Percentiles rank a stretch among this genome's conserved stretches.
phyloP scores from a whole-genome alignment of 2,113 vertebrate species.

The Mixornis gularis region DNA sequence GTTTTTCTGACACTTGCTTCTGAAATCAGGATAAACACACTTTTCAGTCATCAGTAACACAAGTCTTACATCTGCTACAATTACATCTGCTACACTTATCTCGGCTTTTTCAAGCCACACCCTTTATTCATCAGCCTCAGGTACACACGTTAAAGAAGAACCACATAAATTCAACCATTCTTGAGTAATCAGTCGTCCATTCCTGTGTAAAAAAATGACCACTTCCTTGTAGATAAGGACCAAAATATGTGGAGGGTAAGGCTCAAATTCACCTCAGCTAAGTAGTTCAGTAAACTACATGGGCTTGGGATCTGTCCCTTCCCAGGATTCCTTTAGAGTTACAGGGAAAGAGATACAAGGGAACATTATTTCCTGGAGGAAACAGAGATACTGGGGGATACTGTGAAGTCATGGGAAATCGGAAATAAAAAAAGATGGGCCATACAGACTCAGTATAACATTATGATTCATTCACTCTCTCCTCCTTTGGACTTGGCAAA shows the following conservation, averaged over 20 bases:
- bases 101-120: background rate
- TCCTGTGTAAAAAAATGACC: background rate
- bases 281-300: background rate
- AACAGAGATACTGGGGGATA: background rate
- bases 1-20: background rate
- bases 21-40: background rate
- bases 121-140: background rate
- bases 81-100: background rate
- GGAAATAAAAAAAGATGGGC: background rate
- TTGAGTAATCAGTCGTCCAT: background rate
- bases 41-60: background rate
- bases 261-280: background rate
- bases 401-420: background rate
- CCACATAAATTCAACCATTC: background rate
- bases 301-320: background rate
- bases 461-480: background rate
- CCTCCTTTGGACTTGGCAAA: background rate
- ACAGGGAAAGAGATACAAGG: background rate
- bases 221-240: background rate
- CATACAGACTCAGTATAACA: background rate
- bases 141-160: background rate
- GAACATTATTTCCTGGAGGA: background rate
- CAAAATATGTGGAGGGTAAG: background rate
- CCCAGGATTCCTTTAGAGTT: background rate
- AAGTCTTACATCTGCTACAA: background rate